These are phyloP conservation scores for Beaufortia kweichowensis DNA, from an alignment of 2,113 vertebrate species.

Conservation along the genomic window DNA sequence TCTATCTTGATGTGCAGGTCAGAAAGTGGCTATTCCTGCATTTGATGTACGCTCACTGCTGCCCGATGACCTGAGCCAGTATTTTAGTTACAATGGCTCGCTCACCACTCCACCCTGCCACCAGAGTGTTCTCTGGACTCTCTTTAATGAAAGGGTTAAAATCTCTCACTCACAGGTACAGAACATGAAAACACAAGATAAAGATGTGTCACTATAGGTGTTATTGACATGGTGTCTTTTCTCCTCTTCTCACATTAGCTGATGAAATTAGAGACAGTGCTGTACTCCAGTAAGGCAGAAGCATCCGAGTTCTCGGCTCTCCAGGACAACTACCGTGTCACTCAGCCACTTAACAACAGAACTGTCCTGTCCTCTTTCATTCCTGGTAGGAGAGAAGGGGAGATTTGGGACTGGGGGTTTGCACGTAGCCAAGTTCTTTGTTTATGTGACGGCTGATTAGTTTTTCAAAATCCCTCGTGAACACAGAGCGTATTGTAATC, in stretches of 20 bases:
- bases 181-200: neutral
- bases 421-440: constrained; percentile 52
- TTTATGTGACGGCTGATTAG: constrained; percentile 65
- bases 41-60: constrained; percentile 81
- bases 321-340: constrained; percentile 72
- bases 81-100: constrained; percentile 89
- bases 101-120: constrained; percentile 90
- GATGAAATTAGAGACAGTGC: constrained; percentile 70
- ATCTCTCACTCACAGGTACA: constrained; percentile 82
- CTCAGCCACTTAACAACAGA: constrained; percentile 73
- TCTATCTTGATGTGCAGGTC: constrained; percentile 60
- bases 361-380: constrained; percentile 70
- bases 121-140: constrained; percentile 86
- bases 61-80: constrained; percentile 74
- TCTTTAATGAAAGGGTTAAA: constrained; percentile 77
- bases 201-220: neutral
- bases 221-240: neutral
- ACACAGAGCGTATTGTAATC: constrained; percentile 71
- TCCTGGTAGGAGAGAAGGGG: constrained; percentile 58
- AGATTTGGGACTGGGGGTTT: neutral
- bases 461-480: constrained; percentile 61
- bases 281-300: constrained; percentile 66
- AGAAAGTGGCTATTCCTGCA: constrained; percentile 74
- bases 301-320: constrained; percentile 59
- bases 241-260: constrained; percentile 57